Evolutionary conservation across 1,140 invertebrate species (phyloP).

Genomic region (Tribolium madens): DNA sequence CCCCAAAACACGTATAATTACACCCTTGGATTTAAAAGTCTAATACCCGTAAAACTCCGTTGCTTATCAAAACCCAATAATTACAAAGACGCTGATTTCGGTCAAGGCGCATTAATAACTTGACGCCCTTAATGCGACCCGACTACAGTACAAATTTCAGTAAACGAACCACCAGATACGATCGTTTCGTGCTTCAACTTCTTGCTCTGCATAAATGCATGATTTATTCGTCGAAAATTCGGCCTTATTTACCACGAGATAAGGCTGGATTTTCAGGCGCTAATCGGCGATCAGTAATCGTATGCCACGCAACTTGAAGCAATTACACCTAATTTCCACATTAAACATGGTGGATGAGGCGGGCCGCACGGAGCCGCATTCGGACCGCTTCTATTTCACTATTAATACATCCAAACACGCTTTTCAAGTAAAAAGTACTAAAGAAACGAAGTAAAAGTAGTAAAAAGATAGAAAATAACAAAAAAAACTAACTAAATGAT

Average conservation of each 20-base stretch:
- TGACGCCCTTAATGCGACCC: slow-evolving; percentile 34
- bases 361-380: not conserved
- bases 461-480: too few species aligned
- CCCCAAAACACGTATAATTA: slow-evolving; percentile 28
- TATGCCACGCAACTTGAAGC: slow-evolving; percentile 20
- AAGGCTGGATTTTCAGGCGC: not conserved
- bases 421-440: too few species aligned
- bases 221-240: slow-evolving; percentile 2
- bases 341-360: not conserved
- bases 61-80: not conserved
- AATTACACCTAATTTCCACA: slow-evolving; percentile 18
- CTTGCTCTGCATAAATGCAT: slow-evolving; percentile 26
- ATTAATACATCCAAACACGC: not conserved
- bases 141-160: slow-evolving; percentile 38
- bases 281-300: slow-evolving; percentile 9
- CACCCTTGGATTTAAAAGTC: not conserved
- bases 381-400: not conserved
- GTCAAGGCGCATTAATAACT: slow-evolving; percentile 29
- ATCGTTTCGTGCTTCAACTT: slow-evolving; percentile 26
- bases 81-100: slow-evolving; percentile 28
- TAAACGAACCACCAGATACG: slow-evolving; percentile 23
- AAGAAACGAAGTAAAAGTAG: too few species aligned
- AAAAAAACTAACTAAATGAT: too few species aligned
- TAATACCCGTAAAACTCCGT: not conserved
- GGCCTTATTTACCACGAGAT: not conserved